A percentile compares a stretch with the other conserved stretches of the same genome.
These are phyloP conservation scores for Drosophila arizonae DNA, from an alignment of 1,140 invertebrate genomes.

Conservation along the genomic window DNA sequence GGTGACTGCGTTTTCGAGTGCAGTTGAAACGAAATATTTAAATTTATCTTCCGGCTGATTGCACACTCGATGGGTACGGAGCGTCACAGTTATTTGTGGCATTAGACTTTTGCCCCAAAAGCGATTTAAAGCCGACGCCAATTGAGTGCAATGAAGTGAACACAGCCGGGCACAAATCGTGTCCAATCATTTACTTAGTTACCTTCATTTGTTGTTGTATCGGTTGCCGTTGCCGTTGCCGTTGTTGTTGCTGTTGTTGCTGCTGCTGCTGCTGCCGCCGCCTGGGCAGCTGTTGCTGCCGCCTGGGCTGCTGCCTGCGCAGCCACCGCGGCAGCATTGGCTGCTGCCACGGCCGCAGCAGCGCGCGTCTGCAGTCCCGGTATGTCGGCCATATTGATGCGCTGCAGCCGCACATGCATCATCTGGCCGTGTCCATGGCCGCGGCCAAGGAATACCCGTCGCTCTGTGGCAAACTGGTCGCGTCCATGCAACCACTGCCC, in stretches of 20 bases:
- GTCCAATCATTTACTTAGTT: constrained; percentile 25
- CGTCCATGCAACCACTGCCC: constrained; percentile 57
- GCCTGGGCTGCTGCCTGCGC: constrained; percentile 2
- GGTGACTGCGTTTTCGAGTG: constrained; percentile 60
- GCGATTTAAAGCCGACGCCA: constrained; percentile 23
- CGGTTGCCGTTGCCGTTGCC: background rate
- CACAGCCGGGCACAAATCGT: constrained; percentile 3
- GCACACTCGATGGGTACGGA: constrained; percentile 33
- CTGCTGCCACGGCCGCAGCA: constrained; percentile 13
- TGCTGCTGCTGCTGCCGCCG: constrained; percentile 6
- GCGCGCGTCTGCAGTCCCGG: constrained; percentile 31
- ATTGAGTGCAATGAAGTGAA: constrained; percentile 56
- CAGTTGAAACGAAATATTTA: constrained; percentile 64
- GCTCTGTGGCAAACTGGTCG: constrained; percentile 58
- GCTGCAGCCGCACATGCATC: constrained; percentile 64
- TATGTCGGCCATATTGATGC: constrained; percentile 62
- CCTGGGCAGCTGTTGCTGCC: background rate
- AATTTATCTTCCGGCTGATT: constrained; percentile 72
- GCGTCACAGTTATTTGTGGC: constrained; percentile 21
- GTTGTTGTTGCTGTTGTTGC: background rate
- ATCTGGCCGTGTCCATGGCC: constrained; percentile 53
- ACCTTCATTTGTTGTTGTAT: constrained; percentile 14
- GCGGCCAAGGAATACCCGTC: constrained; percentile 58
- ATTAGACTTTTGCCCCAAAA: constrained; percentile 19
- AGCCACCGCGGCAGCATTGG: constrained; percentile 13